phyloP scores from a whole-genome alignment of 2,888 invertebrate species.

The Onchidella celtica region DNA sequence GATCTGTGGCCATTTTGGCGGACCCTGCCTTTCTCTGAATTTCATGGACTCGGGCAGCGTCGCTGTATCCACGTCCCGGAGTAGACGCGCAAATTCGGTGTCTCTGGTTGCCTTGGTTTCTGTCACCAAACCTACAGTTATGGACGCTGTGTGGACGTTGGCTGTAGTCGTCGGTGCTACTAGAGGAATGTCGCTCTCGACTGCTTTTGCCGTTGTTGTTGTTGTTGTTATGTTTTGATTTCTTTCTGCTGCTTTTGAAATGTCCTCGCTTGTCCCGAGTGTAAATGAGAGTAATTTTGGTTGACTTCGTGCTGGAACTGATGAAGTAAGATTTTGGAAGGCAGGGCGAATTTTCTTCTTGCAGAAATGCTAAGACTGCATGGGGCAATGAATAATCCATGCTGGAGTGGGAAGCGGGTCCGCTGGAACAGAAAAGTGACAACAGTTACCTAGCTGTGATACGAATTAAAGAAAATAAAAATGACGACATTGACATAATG shows the following conservation, averaged over 20 bases:
- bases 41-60: slow-evolving; percentile 7
- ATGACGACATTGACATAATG: no score
- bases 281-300: slow-evolving; percentile 46
- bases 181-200: slow-evolving; percentile 8
- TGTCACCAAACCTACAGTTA: background rate
- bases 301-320: slow-evolving; percentile 38
- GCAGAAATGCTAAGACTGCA: slow-evolving; percentile 42
- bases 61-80: slow-evolving; percentile 35
- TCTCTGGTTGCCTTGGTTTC: background rate
- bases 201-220: background rate
- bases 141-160: background rate
- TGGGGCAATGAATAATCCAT: slow-evolving; percentile 47
- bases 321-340: slow-evolving; percentile 44
- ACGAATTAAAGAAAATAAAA: no score
- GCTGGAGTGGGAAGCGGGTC: background rate
- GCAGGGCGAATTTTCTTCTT: slow-evolving; percentile 39
- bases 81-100: slow-evolving; percentile 35
- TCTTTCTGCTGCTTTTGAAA: background rate
- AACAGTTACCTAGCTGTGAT: no score
- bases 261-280: slow-evolving; percentile 13
- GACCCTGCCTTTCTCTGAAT: background rate
- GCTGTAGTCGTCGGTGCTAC: slow-evolving; percentile 41
- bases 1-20: slow-evolving; percentile 34
- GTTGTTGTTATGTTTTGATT: background rate
- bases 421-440: background rate